phyloP scores from a whole-genome alignment of 2,113 vertebrate species.

The Xyliphius kryptos region DNA sequence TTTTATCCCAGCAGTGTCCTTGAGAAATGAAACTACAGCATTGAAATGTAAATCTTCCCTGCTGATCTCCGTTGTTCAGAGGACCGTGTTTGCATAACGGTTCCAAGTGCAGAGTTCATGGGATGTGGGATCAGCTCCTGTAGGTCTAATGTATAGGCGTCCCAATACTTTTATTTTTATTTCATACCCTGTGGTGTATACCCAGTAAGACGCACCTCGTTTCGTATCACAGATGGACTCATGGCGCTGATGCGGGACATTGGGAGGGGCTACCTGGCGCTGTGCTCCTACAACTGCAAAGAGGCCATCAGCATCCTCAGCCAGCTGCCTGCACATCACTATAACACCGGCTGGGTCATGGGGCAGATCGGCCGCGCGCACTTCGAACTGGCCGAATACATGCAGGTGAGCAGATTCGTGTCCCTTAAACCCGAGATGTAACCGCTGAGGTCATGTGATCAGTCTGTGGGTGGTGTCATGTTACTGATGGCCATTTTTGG shows the following conservation, averaged over 20 bases:
- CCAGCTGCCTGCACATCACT: conserved; percentile 93
- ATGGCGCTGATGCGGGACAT: conserved; percentile 93
- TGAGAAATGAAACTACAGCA: no score
- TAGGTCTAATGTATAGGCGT: no score
- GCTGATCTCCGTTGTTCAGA: no score
- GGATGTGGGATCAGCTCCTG: no score
- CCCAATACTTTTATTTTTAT: no score
- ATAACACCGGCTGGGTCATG: conserved; percentile 96
- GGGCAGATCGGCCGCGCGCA: conserved; percentile 92
- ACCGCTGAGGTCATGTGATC: background rate
- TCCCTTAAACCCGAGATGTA: no score
- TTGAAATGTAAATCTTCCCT: no score
- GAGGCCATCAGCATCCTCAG: conserved; percentile 89
- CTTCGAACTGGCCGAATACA: conserved; percentile 95
- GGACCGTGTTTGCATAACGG: no score
- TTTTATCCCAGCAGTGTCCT: no score
- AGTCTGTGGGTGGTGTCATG: background rate
- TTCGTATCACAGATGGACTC: conserved; percentile 81
- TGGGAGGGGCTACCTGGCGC: conserved; percentile 89
- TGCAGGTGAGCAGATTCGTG: conserved; percentile 79
- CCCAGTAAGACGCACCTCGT: background rate
- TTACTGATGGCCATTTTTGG: no score
- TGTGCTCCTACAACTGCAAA: conserved; percentile 94
- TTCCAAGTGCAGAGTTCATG: no score
- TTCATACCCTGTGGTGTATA: no score